Percentiles rank a stretch among this genome's conserved stretches.
Evolutionary conservation across 2,888 invertebrate genomes (phyloP).

Genomic region (Caradrina kadenii): DNA sequence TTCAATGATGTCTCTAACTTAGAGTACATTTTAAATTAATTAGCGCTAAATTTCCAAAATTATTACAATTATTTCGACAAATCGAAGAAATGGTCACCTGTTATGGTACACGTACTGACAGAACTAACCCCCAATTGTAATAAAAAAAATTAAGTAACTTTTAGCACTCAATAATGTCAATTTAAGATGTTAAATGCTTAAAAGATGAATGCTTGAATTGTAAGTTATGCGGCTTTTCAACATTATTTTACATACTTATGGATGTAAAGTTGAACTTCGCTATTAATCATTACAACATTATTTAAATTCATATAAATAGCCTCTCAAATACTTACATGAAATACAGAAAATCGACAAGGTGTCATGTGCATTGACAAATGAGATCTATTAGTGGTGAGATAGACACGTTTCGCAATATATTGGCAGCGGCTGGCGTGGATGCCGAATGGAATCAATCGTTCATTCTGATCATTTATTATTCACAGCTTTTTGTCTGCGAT

Average conservation of each 20-base stretch:
- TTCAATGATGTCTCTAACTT: too few relatives aligned
- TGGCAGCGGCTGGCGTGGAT: slow-evolving; percentile 41
- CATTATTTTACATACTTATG: slow-evolving; percentile 26
- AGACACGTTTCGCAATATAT: slow-evolving; percentile 60
- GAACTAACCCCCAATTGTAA: background rate
- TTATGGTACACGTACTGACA: background rate
- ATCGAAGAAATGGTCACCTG: background rate
- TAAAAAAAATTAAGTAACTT: too few relatives aligned
- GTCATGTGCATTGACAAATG: slow-evolving; percentile 62
- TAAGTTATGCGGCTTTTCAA: slow-evolving; percentile 33
- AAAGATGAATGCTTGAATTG: background rate
- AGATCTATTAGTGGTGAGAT: slow-evolving; percentile 61
- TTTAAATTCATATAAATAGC: slow-evolving; percentile 42
- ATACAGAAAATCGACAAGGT: slow-evolving; percentile 43
- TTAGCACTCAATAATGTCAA: background rate
- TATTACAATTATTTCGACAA: background rate
- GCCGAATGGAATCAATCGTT: slow-evolving; percentile 46
- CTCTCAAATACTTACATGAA: slow-evolving; percentile 31
- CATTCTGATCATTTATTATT: slow-evolving; percentile 57
- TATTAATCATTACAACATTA: slow-evolving; percentile 44
- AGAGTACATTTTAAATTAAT: too few relatives aligned
- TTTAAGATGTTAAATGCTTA: slow-evolving; percentile 1
- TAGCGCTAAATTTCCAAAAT: too few relatives aligned
- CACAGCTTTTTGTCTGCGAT: slow-evolving; percentile 51
- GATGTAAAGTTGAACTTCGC: slow-evolving; percentile 33